Percentiles rank a stretch among this genome's conserved stretches.
Evolutionary conservation across 2,888 invertebrate genomes (phyloP).

Genomic region (Hirtodrosophila alboralis): DNA sequence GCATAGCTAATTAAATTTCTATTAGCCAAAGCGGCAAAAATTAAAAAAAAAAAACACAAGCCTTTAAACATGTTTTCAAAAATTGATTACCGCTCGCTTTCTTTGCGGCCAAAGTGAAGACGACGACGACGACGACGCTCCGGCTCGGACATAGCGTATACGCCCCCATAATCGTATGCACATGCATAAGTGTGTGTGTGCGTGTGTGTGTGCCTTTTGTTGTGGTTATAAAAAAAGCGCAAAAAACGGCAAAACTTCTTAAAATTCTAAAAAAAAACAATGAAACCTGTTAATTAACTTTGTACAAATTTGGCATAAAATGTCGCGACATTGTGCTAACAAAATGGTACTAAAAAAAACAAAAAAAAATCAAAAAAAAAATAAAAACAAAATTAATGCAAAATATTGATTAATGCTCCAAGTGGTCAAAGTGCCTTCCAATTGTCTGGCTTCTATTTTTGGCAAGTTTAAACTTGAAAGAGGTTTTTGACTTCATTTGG

Average conservation of each 20-base stretch:
- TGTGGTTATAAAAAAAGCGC: conserved; percentile 39
- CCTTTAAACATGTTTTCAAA: conserved; percentile 44
- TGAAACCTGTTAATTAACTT: conserved; percentile 75
- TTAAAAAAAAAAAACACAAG: too few relatives aligned
- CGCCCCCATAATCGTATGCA: conserved; percentile 59
- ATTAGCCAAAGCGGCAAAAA: conserved; percentile 32
- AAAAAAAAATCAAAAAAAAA: too few relatives aligned
- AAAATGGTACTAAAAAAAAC: conserved; percentile 21
- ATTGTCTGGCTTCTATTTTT: conserved; percentile 22
- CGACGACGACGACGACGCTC: too few relatives aligned
- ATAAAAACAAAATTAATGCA: conserved; percentile 22
- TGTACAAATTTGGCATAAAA: conserved; percentile 71
- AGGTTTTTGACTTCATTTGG: conserved; percentile 57
- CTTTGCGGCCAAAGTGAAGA: conserved; percentile 43
- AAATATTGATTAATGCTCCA: conserved; percentile 66
- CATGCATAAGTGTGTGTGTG: not conserved
- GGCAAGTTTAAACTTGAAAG: conserved; percentile 66
- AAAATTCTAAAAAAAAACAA: conserved; percentile 51
- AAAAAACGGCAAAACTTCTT: conserved; percentile 30
- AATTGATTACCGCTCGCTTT: conserved; percentile 56
- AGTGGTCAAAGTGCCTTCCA: conserved; percentile 37
- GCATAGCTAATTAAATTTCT: conserved; percentile 60
- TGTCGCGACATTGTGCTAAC: conserved; percentile 52
- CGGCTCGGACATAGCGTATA: conserved; percentile 59
- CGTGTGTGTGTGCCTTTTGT: conserved; percentile 20